Base-by-base conservation (phyloP, 2,888 invertebrate genomes). In the Catocala sponsa region DNA sequence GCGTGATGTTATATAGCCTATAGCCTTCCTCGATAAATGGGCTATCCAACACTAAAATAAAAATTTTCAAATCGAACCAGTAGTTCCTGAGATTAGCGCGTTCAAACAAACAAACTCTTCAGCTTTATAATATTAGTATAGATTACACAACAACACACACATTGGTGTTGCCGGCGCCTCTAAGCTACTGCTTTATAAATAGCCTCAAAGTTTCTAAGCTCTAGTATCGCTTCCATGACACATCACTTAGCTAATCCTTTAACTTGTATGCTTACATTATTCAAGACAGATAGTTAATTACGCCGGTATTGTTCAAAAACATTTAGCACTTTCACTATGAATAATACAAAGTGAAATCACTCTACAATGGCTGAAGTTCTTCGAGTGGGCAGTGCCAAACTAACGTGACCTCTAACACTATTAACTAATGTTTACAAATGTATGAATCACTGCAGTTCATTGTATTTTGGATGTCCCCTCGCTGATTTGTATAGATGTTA, bases 271-370 rank as follows among this genome's bases (percentile, higher is more conserved):
- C 63, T 59, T 62, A 49, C 65, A 55, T 72, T 68, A 70, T 68
- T 72, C 68, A 70, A 58, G 57, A 41, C 51, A 62, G 59, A 59
- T 70, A 50, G 70, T 63, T 77, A 76, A 80, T 75, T 62, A 74
- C 75, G 55, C 65, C 74, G 66, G 83, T 82, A 85, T 88, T 87
- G 88, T 89, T 84, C 80, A 77, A 61, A 76, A 74, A 72, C 69
- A 78, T 81, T 82, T 83, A 82, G 67, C 81, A 84, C 90, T 90
- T 90, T 90, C 90, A 84, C 89, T 83, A 70, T 83, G 85, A 86
- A 83, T 86, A 84, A 79, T 80, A 80, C 72, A 54, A 74, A 83
- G 89, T 84, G 89, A 90, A 90, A 90, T 88, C 88, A 85, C 80
- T 85, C 87, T 80, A 87, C 85, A 88, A 87, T 87, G 83, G 82